Base-by-base conservation (phyloP, 92 coral and sea anemone species). In the Epizoanthus stellaris region DNA sequence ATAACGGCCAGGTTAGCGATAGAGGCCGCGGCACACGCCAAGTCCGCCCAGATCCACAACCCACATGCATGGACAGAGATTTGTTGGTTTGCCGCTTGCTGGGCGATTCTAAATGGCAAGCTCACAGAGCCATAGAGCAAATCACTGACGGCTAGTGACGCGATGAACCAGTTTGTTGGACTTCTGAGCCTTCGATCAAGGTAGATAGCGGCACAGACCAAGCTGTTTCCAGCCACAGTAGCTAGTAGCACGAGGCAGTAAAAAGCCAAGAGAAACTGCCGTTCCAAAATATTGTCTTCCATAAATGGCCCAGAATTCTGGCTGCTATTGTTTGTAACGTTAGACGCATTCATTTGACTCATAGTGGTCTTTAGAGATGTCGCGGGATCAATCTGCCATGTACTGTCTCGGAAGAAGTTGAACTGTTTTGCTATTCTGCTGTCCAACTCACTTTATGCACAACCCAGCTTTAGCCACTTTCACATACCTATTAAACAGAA, bases 151-250 rank as follows among this genome's bases (percentile, higher is more conserved):
- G 99, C 99, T 49, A 97, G 80, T 57, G 94, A 95, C 67, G 97
- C 99, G 14, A 97, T 93, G 75, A 97, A 93, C 94, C 98, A 97
- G 80, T 97, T 97, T 1, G 99, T 97, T 13, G 94, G 94, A 73
- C 94, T 94, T 71, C 99, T 87, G 62, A 97, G 85, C 19, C 99
- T 79, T 16, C 89, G 77, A 88, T 97, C 99, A 59, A 93, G 85
- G 58, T 88, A 93, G 39, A 97, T 91, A 63, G 99, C 98, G 2
- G 91, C 88, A 38, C 98, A 93, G 0, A 97, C 98, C 59, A 97
- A 89, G 3, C 90, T 77, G 85, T 97, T 97, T 12, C 99, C 99
- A 6, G 80, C 84, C 34, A 97, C 93, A 19, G 99, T 97, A 6
- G 93, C 86, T 10, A 95, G 82, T 8, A 97, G 73, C 5, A 95